phyloP scores from a whole-genome alignment of 2,113 vertebrate species.

The Tychaedon coryphoeus region DNA sequence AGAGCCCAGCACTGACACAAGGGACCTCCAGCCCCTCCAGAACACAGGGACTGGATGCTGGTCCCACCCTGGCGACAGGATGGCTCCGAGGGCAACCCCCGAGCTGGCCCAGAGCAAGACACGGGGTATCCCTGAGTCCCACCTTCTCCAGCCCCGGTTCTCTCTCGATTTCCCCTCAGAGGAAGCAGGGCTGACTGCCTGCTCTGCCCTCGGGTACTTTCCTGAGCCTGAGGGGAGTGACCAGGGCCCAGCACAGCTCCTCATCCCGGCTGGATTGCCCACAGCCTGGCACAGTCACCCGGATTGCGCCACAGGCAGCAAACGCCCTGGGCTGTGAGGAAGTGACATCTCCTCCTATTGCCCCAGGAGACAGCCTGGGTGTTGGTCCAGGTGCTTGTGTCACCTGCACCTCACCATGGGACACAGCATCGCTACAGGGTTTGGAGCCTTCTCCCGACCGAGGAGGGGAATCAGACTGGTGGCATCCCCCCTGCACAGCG shows the following conservation, averaged over 20 bases:
- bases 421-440: accelerated
- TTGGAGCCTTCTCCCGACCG: accelerated
- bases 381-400: not conserved
- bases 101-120: not conserved
- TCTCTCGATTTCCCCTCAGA: not conserved
- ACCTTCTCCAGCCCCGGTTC: not conserved
- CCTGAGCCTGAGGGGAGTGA: not conserved
- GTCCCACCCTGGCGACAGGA: accelerated
- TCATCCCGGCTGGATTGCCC: not conserved
- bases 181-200: not conserved
- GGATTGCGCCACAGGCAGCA: accelerated
- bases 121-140: not conserved
- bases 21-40: not conserved
- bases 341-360: not conserved
- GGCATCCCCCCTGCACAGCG: accelerated
- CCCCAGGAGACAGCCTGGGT: not conserved
- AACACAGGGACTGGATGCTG: no score
- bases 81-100: not conserved
- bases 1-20: accelerated
- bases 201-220: accelerated
- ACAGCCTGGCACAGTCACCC: not conserved
- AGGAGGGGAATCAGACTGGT: not conserved
- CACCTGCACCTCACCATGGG: not conserved
- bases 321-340: not conserved
- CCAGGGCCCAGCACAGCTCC: not conserved